phyloP scores from a whole-genome alignment of 2,113 vertebrate species.

The Misgurnus mizolepis region DNA sequence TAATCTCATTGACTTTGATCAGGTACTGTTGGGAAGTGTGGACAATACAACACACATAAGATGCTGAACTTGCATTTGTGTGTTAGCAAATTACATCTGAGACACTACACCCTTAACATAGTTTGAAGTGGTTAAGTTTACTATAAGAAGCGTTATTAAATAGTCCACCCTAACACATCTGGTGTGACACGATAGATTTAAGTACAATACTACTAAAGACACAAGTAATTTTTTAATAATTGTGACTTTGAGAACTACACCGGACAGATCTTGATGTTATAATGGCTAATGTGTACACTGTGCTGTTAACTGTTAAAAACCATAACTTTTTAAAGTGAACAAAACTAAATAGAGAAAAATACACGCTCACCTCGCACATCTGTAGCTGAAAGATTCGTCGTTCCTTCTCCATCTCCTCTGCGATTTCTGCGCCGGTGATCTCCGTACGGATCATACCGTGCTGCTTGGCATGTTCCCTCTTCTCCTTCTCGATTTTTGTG shows the following conservation, averaged over 20 bases:
- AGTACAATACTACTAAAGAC: not conserved
- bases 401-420: slow-evolving; percentile 91
- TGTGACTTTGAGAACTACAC: not conserved
- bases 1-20: slow-evolving; percentile 92
- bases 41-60: slow-evolving; percentile 16
- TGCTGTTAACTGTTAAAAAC: not conserved
- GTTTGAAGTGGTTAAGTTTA: slow-evolving; percentile 14
- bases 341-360: not conserved
- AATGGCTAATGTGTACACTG: too few relatives aligned
- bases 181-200: not conserved
- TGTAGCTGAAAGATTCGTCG: slow-evolving; percentile 85
- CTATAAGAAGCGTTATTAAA: not conserved
- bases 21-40: slow-evolving; percentile 77
- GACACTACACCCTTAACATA: not conserved
- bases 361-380: slow-evolving; percentile 82
- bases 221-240: not conserved
- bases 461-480: slow-evolving; percentile 87
- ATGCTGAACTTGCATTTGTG: not conserved
- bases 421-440: slow-evolving; percentile 88
- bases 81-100: not conserved
- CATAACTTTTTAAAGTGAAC: not conserved
- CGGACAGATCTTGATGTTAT: not conserved
- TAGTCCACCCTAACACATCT: slow-evolving; percentile 1
- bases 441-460: slow-evolving; percentile 91
- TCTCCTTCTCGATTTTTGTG: slow-evolving; percentile 90